A percentile compares a stretch with the other conserved stretches of the same genome.
Evolutionary conservation across 2,113 vertebrate species (phyloP).

Genomic region (Mola mola): DNA sequence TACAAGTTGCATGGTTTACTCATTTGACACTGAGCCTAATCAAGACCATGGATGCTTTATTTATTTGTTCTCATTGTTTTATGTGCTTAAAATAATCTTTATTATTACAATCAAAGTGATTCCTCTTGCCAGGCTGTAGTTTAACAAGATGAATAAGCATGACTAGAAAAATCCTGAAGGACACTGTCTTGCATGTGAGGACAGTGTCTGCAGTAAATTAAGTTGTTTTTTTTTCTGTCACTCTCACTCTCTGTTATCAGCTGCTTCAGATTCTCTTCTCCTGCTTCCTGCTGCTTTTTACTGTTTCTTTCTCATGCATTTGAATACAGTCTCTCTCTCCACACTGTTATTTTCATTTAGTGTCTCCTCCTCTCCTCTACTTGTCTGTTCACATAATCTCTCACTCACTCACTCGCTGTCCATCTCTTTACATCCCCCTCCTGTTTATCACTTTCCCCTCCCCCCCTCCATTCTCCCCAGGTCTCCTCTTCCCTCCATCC

Average conservation of each 20-base stretch:
- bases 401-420: conserved; percentile 1
- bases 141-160: background rate
- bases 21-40: background rate
- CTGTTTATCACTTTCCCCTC: conserved; percentile 16
- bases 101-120: background rate
- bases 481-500: conserved; percentile 61
- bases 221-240: no score
- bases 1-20: background rate
- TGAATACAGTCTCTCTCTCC: conserved; percentile 6
- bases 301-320: background rate
- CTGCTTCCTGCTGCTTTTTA: background rate
- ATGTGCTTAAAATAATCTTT: background rate
- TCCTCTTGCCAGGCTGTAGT: background rate
- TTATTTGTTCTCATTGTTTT: conserved; percentile 12
- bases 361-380: background rate
- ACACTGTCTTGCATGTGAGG: no score
- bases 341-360: background rate
- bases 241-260: background rate
- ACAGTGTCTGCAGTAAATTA: no score
- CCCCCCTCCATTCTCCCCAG: conserved; percentile 51
- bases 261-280: conserved; percentile 1
- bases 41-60: rapidly evolving
- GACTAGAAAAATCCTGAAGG: no score
- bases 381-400: background rate
- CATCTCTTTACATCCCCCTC: conserved; percentile 1